phyloP scores from a whole-genome alignment of 2,888 invertebrate genomes.

The Mimas tiliae region DNA sequence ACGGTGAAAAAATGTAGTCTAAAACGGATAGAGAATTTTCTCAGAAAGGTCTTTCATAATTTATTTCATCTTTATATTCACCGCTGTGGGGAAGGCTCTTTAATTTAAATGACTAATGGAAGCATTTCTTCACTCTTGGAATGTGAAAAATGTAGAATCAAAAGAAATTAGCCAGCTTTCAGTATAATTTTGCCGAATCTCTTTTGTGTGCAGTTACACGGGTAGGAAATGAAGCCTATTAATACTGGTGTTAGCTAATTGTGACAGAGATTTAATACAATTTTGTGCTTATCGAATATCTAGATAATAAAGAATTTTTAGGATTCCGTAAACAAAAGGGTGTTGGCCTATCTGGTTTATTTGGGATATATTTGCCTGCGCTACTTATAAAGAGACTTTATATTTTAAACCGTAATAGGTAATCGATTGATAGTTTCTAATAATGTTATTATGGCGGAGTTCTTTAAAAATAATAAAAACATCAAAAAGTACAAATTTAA shows the following conservation, averaged over 20 bases:
- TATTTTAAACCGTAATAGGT: too few relatives aligned
- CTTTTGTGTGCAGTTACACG: conserved; percentile 17
- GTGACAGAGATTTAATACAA: neutral
- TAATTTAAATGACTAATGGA: conserved; percentile 50
- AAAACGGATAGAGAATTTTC: conserved; percentile 70
- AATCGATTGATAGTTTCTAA: too few relatives aligned
- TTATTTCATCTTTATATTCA: conserved; percentile 64
- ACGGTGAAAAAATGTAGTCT: conserved; percentile 60
- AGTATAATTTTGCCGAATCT: conserved; percentile 14
- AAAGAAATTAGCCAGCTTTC: conserved; percentile 35
- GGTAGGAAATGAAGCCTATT: conserved; percentile 1
- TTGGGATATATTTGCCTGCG: too few relatives aligned
- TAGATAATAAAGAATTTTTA: neutral
- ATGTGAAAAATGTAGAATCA: conserved; percentile 32
- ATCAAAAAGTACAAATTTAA: too few relatives aligned
- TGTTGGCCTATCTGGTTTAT: too few relatives aligned
- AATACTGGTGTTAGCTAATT: conserved; percentile 14
- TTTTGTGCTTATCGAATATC: neutral
- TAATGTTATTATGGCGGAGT: too few relatives aligned
- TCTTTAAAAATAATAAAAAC: too few relatives aligned
- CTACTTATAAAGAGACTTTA: too few relatives aligned
- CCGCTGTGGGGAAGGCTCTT: conserved; percentile 46
- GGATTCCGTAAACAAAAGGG: too few relatives aligned
- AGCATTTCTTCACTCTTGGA: conserved; percentile 36
- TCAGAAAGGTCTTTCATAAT: conserved; percentile 61